Evolutionary conservation across 64 coral and sea anemone species (phyloP), one percentile per base, ranked within the genome.

Genomic region (Hydrozoanthus tunicans): DNA sequence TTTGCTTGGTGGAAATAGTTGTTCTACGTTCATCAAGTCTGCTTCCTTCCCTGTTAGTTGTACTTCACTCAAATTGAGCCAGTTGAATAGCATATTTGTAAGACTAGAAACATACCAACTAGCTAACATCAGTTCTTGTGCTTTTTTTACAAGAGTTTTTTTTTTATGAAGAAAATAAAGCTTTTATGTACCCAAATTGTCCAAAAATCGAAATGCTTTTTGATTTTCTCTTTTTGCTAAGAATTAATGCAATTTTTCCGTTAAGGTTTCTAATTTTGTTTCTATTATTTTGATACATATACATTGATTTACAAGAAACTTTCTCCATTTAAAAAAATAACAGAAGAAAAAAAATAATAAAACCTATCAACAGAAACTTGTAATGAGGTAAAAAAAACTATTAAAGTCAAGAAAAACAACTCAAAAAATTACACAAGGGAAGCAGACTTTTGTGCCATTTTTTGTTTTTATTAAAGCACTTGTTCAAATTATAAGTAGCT

Each of bases 21-120:
- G 89, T 90, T 90, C 89, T 90, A 90, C 89, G 89, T 90, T 90
- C 89, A 90, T 90, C 89, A 90, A 90, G 89, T 90, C 89, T 90
- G 75, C 59, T 90, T 90, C 89, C 89, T 79, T 90, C 67, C 25
- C 59, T 90, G 20, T 80, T 77, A 61, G 12, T 75, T 62, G 27
- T 60, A 73, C 53, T 60, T 60, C 27, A 75, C 15, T 88, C 55
- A 72, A 58, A 59, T 58, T 58, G 52, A 72, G 63, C 59, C 24
- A 63, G 10, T 76, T 43, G 26, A 76, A 14, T 76, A 51, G 7
- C 25, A 51, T 43, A 11, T 32, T 17, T 66, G 17, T 66, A 11
- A 66, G 64, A 66, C 3, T 66, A 11, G 3, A 15, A 66, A 66
- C 12, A 13, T 66, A 5, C 5, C 13, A 15, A 15, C 17, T 66